phyloP scores from a whole-genome alignment of 2,797 vertebrate species.

The Cyclura pinguis region DNA sequence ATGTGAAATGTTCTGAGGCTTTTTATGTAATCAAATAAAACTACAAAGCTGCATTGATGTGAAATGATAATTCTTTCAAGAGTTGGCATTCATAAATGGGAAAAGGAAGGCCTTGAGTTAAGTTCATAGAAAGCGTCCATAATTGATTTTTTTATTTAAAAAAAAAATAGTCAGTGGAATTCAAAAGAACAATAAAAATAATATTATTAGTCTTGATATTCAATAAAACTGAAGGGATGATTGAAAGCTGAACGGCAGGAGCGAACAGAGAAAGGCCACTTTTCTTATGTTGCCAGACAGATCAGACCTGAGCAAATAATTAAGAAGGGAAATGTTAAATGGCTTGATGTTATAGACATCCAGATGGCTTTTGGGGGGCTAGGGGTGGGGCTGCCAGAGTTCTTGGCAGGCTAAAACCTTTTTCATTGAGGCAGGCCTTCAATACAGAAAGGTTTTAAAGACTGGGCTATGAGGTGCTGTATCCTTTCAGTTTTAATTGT shows the following conservation, averaged over 20 bases:
- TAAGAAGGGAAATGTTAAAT: not conserved
- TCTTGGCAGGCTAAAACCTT: no score
- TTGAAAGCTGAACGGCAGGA: conserved; percentile 45
- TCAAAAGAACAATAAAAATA: conserved; percentile 49
- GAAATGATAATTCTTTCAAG: conserved; percentile 55
- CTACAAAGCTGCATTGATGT: conserved; percentile 36
- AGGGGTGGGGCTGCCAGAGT: not conserved
- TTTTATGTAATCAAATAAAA: conserved; percentile 33
- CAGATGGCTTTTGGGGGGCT: not conserved
- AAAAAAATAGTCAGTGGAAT: not conserved
- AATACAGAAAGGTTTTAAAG: no score
- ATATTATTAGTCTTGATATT: conserved; percentile 40
- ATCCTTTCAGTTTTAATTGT: no score
- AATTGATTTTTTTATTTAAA: conserved; percentile 50
- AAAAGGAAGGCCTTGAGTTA: conserved; percentile 36
- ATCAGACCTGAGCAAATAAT: conserved; percentile 32
- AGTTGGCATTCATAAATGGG: conserved; percentile 52
- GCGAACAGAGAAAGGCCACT: conserved; percentile 42
- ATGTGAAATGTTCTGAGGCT: not conserved
- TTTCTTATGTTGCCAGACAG: not conserved
- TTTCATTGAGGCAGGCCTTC: no score
- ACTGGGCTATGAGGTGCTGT: no score
- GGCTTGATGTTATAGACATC: conserved; percentile 18
- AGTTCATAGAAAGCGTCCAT: conserved; percentile 28
- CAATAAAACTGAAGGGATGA: conserved; percentile 17